Percentiles rank a stretch among this genome's conserved stretches.
Evolutionary conservation across 1,140 invertebrate genomes (phyloP).

Genomic region (Calycopis cecrops): DNA sequence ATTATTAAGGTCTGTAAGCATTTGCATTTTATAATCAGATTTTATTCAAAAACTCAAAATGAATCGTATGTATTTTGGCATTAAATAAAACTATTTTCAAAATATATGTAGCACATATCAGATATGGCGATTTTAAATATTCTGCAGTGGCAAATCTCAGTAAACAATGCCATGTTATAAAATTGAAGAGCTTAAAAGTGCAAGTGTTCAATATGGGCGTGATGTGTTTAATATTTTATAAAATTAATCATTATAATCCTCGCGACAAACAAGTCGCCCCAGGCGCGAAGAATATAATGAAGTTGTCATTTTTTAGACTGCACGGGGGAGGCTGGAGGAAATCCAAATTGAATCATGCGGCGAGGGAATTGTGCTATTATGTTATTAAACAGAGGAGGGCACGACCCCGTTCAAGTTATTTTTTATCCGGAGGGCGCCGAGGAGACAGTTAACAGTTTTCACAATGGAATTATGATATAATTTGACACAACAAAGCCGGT

Average conservation of each 20-base stretch:
- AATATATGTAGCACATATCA: no score
- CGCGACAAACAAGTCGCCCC: constrained; percentile 70
- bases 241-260: constrained; percentile 75
- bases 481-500: constrained; percentile 63
- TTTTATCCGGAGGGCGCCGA: constrained; percentile 59
- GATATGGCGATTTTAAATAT: no score
- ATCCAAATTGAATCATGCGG: constrained; percentile 77
- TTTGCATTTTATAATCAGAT: no score
- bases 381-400: constrained; percentile 76
- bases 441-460: constrained; percentile 73
- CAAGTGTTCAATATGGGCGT: constrained; percentile 61
- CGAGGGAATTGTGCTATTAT: constrained; percentile 77
- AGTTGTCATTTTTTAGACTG: constrained; percentile 73
- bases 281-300: constrained; percentile 71
- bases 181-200: constrained; percentile 52
- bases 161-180: constrained; percentile 45
- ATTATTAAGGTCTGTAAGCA: no score
- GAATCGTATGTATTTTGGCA: no score
- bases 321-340: constrained; percentile 71
- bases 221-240: constrained; percentile 71
- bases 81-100: no score
- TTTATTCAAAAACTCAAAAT: no score
- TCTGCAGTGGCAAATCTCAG: constrained; percentile 7
- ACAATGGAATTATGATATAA: constrained; percentile 74
- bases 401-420: constrained; percentile 64